phyloP scores from a whole-genome alignment of 2,888 invertebrate genomes.

The Azorinus chamasolen region DNA sequence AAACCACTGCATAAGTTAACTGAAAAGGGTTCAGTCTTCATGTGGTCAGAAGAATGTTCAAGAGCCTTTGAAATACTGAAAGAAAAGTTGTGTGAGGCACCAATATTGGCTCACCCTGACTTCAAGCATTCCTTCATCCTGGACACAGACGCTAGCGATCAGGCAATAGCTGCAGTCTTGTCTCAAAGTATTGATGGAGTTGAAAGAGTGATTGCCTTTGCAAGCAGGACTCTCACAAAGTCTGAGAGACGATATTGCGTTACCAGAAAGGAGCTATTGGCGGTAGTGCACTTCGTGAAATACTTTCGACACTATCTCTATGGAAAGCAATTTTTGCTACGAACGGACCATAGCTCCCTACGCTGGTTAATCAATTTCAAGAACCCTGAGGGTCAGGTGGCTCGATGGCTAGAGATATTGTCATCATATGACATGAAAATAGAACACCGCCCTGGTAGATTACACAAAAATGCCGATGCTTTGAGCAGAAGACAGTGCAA shows the following conservation, averaged over 20 bases:
- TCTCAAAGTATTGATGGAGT: slow-evolving; percentile 52
- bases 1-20: slow-evolving; percentile 43
- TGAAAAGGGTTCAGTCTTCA: slow-evolving; percentile 22
- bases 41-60: slow-evolving; percentile 46
- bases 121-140: slow-evolving; percentile 40
- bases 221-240: slow-evolving; percentile 33
- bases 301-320: slow-evolving; percentile 64
- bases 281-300: slow-evolving; percentile 59
- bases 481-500: slow-evolving; percentile 36
- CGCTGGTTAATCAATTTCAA: slow-evolving; percentile 59
- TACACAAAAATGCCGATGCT: slow-evolving; percentile 48
- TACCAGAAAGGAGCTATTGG: slow-evolving; percentile 53
- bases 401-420: no score
- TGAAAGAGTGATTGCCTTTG: slow-evolving; percentile 61
- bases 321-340: slow-evolving; percentile 44
- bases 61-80: slow-evolving; percentile 37
- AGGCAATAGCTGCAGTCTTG: no score
- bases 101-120: slow-evolving; percentile 45
- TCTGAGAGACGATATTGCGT: slow-evolving; percentile 46
- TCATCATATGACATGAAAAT: no score
- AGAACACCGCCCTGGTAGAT: slow-evolving; percentile 38
- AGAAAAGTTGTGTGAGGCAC: slow-evolving; percentile 15
- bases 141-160: no score
- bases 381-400: no score
- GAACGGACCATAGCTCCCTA: slow-evolving; percentile 67